These are phyloP conservation scores for Euschistus heros DNA, from an alignment of 1,140 invertebrate species.

Conservation along the genomic window DNA sequence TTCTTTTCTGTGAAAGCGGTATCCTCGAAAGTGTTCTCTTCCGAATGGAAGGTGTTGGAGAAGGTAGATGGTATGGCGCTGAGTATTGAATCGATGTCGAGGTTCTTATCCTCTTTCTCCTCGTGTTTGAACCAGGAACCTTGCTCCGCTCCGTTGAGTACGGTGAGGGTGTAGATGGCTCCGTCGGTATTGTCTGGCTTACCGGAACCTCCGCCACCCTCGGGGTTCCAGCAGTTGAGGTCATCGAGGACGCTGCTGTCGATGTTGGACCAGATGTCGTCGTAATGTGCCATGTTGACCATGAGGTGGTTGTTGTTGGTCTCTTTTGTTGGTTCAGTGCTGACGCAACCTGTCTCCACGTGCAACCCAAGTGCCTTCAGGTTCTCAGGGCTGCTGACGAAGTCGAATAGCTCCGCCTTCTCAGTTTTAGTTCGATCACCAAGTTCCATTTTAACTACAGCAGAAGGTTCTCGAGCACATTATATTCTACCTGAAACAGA, in stretches of 20 bases:
- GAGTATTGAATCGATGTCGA: conserved; percentile 40
- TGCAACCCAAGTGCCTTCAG: conserved; percentile 8
- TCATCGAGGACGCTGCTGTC: conserved; percentile 64
- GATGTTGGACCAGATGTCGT: conserved; percentile 37
- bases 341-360: conserved; percentile 9
- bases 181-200: conserved; percentile 41
- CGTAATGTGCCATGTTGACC: conserved; percentile 30
- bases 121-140: conserved; percentile 27
- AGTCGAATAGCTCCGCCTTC: conserved; percentile 14
- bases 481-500: background rate
- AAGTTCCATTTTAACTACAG: conserved; percentile 7
- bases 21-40: conserved; percentile 45
- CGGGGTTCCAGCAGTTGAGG: conserved; percentile 62
- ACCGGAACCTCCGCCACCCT: conserved; percentile 36
- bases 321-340: conserved; percentile 21
- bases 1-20: conserved; percentile 57
- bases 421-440: background rate
- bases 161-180: conserved; percentile 45
- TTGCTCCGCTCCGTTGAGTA: conserved; percentile 40
- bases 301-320: conserved; percentile 31
- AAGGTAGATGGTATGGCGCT: conserved; percentile 35
- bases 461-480: background rate
- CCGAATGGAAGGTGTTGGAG: conserved; percentile 21
- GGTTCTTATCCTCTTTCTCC: conserved; percentile 28
- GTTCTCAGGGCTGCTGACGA: conserved; percentile 7